Evolutionary conservation across 2,888 invertebrate genomes (phyloP), one percentile per base, ranked within the genome.

Genomic region (Apotomis capreana): DNA sequence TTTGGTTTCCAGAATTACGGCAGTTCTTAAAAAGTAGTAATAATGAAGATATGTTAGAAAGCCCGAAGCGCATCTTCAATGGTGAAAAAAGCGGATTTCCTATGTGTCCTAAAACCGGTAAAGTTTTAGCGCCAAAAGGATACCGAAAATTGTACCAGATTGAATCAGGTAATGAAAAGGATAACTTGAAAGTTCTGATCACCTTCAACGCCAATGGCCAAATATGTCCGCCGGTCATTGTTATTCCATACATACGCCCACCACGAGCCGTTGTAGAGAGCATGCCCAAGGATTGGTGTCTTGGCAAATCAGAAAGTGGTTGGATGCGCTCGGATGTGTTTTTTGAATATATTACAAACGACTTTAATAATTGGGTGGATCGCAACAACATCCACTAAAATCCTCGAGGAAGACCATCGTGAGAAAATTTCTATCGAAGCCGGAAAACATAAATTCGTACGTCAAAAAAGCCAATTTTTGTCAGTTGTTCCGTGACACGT

Each of bases 91-190:
- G 76, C 36, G 77, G 78, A 4, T 78, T 83, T 64, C 69, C 68
- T 12, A 46, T 81, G 37, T 78, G 79, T 60, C 79, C 79, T 26
- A 80, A 79, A 60, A 75, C 68, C 15, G 78, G 78, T 37, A 78
- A 80, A 65, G 80, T 81, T 6, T 69, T 82, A 44, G 80, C 75
- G 55, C 76, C 79, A 9, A 80, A 76, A 68, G 80, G 78, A n/a
- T 77, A 64, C n/a, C 78, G 74, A 72, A 79, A 79, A 74, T 10
- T 78, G 1, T 76, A 81, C 73, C n/a, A 69, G 10, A 74, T 80
- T 26, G 78, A 79, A 65, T 64, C 68, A 57, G 76, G 76, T 5
- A 79, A 77, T 26, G 78, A 80, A 69, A 81, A 81, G 75, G 78
- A 78, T 15, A 77, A 71, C 37, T 46, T 81, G 1, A 82, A 81